These are phyloP conservation scores for Amblyraja radiata DNA, from an alignment of 2,797 vertebrate species.

Conservation along the genomic window DNA sequence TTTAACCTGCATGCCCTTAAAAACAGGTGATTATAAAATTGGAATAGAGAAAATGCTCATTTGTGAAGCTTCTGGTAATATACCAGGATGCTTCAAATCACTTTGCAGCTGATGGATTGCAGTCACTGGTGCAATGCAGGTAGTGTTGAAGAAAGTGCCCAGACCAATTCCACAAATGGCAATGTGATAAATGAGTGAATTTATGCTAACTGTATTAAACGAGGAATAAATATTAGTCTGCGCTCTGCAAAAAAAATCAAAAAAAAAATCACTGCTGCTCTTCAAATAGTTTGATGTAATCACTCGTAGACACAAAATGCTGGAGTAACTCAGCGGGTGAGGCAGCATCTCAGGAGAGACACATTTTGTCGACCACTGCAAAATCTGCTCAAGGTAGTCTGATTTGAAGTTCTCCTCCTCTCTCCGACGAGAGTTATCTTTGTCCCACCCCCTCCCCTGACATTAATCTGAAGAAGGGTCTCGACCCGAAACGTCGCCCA, in stretches of 20 bases:
- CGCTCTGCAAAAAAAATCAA: background rate
- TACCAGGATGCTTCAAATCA: background rate
- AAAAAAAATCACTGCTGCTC: background rate
- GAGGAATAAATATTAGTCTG: background rate
- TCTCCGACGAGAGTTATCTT: too few species aligned
- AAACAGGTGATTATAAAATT: background rate
- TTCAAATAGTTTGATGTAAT: background rate
- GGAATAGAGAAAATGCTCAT: background rate
- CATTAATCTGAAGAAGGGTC: too few species aligned
- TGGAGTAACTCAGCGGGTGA: too few species aligned
- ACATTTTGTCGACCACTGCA: too few species aligned
- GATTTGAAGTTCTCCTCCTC: too few species aligned
- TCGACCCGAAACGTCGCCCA: too few species aligned
- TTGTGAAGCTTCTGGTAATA: background rate
- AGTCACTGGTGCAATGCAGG: background rate
- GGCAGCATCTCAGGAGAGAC: too few species aligned
- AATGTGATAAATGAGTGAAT: background rate
- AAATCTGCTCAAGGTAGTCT: too few species aligned
- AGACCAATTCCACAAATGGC: background rate
- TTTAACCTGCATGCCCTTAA: background rate
- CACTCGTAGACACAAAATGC: too few species aligned
- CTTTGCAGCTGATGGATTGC: background rate
- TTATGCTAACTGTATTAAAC: background rate
- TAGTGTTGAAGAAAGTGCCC: background rate
- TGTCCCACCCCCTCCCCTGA: too few species aligned